phyloP scores from a whole-genome alignment of 1,140 invertebrate genomes.

The Hylyphantes graminicola region DNA sequence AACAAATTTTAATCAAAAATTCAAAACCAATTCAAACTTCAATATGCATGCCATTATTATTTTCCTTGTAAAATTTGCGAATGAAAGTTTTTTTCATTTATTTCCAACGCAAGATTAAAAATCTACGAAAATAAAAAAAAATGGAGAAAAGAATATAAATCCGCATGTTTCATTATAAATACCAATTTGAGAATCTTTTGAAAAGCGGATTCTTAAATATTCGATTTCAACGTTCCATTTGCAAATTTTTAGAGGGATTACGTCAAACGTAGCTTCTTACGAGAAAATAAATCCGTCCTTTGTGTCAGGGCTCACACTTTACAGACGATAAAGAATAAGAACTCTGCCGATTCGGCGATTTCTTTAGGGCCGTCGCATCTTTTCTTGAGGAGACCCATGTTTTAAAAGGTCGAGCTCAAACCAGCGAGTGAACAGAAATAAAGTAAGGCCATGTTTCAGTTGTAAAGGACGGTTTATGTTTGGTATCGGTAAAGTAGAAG shows the following conservation, averaged over 20 bases:
- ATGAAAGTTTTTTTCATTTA: too few species aligned
- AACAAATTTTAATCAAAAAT: too few species aligned
- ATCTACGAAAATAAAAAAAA: neutral
- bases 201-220: neutral
- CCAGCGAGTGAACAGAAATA: neutral
- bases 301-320: neutral
- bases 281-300: slow-evolving; percentile 1
- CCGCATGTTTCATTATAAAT: neutral
- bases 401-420: neutral
- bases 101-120: too few species aligned
- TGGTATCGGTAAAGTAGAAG: too few species aligned
- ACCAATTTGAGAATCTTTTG: neutral
- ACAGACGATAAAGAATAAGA: neutral
- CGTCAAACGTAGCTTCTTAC: neutral
- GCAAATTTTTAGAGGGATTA: neutral
- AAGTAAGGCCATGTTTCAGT: too few species aligned
- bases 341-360: neutral
- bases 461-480: too few species aligned
- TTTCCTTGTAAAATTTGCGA: too few species aligned
- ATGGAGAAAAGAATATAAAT: neutral
- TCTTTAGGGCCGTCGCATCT: neutral
- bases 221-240: neutral
- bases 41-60: too few species aligned
- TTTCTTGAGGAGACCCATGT: neutral
- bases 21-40: too few species aligned